Conservation (phyloP, 2,113 vertebrate genomes). For the Balaenoptera acutorostrata region DNA sequence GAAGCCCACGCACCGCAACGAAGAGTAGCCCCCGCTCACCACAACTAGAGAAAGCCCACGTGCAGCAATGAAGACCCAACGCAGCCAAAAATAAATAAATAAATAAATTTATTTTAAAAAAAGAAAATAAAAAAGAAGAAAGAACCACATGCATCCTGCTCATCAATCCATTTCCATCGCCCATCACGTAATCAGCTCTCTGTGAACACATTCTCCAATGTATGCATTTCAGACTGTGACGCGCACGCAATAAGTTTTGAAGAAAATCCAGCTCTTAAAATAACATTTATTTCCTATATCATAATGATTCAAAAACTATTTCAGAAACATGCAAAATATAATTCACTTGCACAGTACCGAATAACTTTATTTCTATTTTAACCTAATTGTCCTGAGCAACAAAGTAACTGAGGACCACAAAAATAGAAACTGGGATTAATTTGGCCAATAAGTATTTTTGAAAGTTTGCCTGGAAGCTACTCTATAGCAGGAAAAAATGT, state of each 20-base stretch:
- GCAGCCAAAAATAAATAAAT: too few species aligned
- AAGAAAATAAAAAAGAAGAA: too few species aligned
- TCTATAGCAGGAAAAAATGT: neutral
- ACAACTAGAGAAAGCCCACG: too few species aligned
- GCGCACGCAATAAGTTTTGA: neutral
- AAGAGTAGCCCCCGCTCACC: too few species aligned
- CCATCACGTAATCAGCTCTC: accelerated
- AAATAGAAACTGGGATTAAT: neutral
- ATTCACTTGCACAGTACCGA: neutral
- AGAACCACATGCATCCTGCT: neutral
- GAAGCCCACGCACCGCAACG: too few species aligned
- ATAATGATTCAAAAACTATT: neutral
- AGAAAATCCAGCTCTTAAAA: neutral
- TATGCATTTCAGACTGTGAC: neutral
- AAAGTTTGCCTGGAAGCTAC: neutral
- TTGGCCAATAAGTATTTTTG: neutral
- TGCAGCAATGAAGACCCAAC: too few species aligned
- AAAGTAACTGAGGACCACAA: neutral
- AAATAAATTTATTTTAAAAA: too few species aligned
- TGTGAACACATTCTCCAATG: neutral
- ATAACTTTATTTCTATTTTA: neutral
- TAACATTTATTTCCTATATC: neutral
- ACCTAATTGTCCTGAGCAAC: neutral
- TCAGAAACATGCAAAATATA: neutral
- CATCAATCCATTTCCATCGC: neutral